A percentile compares a stretch with the other conserved stretches of the same genome.
These are phyloP conservation scores for Larimichthys crocea DNA, from an alignment of 2,113 vertebrate genomes.

Conservation along the genomic window DNA sequence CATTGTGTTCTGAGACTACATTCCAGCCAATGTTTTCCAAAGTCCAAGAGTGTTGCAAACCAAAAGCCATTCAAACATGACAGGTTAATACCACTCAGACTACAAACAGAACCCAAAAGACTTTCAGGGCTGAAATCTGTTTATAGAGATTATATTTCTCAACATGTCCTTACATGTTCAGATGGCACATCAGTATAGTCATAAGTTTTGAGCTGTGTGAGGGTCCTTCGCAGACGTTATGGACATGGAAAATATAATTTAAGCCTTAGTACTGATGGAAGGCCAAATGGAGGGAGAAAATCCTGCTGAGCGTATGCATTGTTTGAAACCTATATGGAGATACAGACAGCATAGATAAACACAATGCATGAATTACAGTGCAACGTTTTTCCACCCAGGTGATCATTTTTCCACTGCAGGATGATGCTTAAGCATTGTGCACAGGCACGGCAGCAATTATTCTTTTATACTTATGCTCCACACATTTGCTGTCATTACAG, in stretches of 20 bases:
- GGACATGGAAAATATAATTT: not conserved
- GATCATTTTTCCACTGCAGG: conserved; percentile 36
- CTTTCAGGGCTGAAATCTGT: too few relatives aligned
- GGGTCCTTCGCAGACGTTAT: not conserved
- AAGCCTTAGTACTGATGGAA: not conserved
- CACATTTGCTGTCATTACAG: conserved; percentile 5
- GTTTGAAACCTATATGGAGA: not conserved
- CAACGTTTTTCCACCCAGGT: conserved; percentile 16
- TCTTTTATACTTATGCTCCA: conserved; percentile 3
- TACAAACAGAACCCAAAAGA: too few relatives aligned
- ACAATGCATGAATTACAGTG: not conserved
- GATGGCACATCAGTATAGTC: not conserved
- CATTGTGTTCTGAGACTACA: too few relatives aligned
- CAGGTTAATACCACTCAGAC: too few relatives aligned
- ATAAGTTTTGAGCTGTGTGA: not conserved
- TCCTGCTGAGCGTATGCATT: not conserved
- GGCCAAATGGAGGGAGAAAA: not conserved
- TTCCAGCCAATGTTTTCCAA: too few relatives aligned
- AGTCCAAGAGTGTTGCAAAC: too few relatives aligned
- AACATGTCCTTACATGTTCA: not conserved
- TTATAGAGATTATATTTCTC: too few relatives aligned
- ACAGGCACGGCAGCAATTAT: conserved; percentile 28
- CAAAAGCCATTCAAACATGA: too few relatives aligned
- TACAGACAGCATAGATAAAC: not conserved
- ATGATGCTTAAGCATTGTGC: conserved; percentile 25